These are phyloP conservation scores for Fopius arisanus DNA, from an alignment of 1,140 invertebrate genomes.

Conservation along the genomic window DNA sequence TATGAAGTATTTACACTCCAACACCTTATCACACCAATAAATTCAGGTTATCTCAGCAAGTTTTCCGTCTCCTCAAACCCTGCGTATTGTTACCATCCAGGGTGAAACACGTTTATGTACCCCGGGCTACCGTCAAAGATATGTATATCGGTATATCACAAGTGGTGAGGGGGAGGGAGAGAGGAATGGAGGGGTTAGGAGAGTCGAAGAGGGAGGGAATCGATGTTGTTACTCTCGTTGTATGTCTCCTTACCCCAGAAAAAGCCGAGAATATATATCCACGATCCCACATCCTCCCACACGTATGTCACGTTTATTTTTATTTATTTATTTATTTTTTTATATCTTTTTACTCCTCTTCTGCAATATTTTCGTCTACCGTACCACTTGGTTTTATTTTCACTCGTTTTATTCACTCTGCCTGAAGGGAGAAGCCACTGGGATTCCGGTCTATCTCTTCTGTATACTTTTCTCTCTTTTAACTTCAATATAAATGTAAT, in stretches of 20 bases:
- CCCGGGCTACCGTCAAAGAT: background rate
- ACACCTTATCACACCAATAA: background rate
- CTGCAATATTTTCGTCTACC: background rate
- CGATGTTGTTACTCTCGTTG: constrained; percentile 2
- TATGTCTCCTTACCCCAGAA: background rate
- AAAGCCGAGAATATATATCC: background rate
- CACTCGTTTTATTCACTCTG: background rate
- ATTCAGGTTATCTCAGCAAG: background rate
- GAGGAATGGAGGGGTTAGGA: no score
- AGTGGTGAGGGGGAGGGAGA: background rate
- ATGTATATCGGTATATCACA: constrained; percentile 1
- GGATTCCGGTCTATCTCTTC: background rate
- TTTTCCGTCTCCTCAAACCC: background rate
- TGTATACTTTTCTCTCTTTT: background rate
- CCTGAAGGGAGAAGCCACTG: background rate
- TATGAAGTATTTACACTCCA: background rate
- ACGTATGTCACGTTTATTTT: background rate
- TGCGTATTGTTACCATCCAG: background rate
- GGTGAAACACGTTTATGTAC: background rate
- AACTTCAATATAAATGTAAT: constrained; percentile 11
- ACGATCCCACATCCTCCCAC: background rate
- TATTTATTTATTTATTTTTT: no score
- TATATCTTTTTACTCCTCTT: background rate
- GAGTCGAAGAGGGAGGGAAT: background rate
- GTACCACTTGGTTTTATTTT: background rate